Evolutionary conservation across 1,140 invertebrate genomes (phyloP).

Genomic region (Achatina immaculata): DNA sequence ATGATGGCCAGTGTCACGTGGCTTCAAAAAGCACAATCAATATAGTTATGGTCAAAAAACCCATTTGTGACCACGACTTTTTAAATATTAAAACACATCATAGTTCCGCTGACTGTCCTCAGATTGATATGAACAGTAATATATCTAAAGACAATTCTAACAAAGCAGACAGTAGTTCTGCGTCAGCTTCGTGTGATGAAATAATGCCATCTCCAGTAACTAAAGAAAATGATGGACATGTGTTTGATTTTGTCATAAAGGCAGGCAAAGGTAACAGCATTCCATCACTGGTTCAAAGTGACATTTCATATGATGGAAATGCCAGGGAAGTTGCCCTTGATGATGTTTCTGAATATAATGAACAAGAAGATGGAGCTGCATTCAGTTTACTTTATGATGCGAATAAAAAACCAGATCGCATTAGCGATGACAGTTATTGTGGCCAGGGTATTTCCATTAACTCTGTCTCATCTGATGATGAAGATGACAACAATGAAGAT

Average conservation of each 20-base stretch:
- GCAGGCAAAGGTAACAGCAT: not conserved
- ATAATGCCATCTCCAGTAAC: not conserved
- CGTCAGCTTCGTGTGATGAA: not conserved
- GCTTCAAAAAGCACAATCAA: not conserved
- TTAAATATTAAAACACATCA: too few relatives aligned
- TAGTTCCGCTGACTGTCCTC: not conserved
- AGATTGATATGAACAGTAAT: not conserved
- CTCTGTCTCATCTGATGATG: not conserved
- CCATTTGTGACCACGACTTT: not conserved
- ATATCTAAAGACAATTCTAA: not conserved
- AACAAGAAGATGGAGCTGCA: not conserved
- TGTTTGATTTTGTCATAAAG: not conserved
- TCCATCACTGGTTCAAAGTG: not conserved
- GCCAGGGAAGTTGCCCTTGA: not conserved
- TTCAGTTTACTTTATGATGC: not conserved
- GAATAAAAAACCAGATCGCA: not conserved
- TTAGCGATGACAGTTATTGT: not conserved
- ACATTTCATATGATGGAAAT: not conserved
- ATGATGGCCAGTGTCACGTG: too few relatives aligned
- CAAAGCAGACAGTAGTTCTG: not conserved
- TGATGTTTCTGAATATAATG: not conserved
- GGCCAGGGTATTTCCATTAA: not conserved
- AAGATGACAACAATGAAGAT: not conserved
- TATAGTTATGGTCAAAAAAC: not conserved
- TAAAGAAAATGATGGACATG: not conserved